Conservation (phyloP, 2,113 vertebrate genomes). For the Astatoreochromis straeleni region DNA sequence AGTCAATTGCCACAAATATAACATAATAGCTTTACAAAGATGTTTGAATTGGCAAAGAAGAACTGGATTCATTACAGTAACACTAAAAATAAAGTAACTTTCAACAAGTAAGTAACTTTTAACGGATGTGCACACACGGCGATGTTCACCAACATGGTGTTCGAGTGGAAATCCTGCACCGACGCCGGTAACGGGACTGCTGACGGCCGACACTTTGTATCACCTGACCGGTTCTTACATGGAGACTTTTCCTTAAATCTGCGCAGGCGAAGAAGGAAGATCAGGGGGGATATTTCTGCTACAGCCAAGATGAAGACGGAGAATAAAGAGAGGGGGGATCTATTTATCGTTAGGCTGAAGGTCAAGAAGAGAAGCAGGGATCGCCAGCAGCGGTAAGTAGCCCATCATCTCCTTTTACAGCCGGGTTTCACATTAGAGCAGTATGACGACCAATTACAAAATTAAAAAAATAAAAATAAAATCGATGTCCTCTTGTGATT, state of each 20-base stretch:
- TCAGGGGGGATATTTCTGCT: rapidly evolving
- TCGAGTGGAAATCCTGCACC: rapidly evolving
- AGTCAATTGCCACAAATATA: not conserved
- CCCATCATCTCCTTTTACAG: not conserved
- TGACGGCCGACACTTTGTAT: not conserved
- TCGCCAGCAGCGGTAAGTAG: not conserved
- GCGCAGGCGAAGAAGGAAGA: not conserved
- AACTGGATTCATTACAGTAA: not conserved
- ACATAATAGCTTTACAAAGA: not conserved
- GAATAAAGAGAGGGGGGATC: not conserved
- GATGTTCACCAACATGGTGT: not conserved
- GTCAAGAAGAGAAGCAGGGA: not conserved
- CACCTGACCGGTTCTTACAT: not conserved
- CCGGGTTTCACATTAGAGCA: not conserved
- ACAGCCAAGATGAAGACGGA: rapidly evolving
- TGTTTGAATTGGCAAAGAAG: not conserved
- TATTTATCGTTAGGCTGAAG: not conserved
- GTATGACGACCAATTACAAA: rapidly evolving
- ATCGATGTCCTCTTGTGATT: not conserved
- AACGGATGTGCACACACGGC: rapidly evolving
- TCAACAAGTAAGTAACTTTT: not conserved
- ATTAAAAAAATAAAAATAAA: not conserved
- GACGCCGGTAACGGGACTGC: not conserved
- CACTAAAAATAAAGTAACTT: not conserved
- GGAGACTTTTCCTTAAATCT: not conserved